Evolutionary conservation across 2,113 vertebrate species (phyloP), one percentile per base, ranked within the genome.

Genomic region (Steatornis caripensis): DNA sequence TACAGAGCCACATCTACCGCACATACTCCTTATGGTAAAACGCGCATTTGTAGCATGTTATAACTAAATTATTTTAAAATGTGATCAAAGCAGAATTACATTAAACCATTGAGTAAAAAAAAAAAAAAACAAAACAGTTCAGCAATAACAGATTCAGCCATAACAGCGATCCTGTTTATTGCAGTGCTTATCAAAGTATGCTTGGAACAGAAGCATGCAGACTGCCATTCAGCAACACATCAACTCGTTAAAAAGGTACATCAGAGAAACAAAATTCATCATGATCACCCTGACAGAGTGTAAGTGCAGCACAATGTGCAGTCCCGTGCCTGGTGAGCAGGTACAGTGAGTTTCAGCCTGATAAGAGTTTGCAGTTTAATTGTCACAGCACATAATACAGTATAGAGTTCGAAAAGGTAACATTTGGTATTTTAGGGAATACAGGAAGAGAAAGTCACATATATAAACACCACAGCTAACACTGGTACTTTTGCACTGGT

Each of bases 301-400:
- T 10, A 12, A 64, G 29, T 2, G 18, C 51, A 15, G 55, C 6
- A n/a, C 2, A 3, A 17, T 4, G 21, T 1, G 23, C 58, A n/a
- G 39, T 6, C 30, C 43, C 34, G 16, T 9, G 27, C 23, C 68
- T 60, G 71, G 4, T 3, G 16, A 37, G 23, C 85, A 29, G 27
- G 30, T 19, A 17, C 21, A 1, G 7, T 8, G 18, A 21, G 22
- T 36, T 57, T n/a, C 51, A 27, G 20, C 3, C n/a, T 19, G 27
- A 68, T 22, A 51, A 71, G 22, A 43, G 16, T n/a, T 54, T 29
- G 30, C 57, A 24, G 43, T 36, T 72, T 34, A 79, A 48, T 51
- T 48, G 58, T 12, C 65, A 51, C 21, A 62, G 64, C 11, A 68
- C n/a, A 6, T 21, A 45, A 39, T 2, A 32, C 15, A 39, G 57